Conservation (phyloP, 1,140 invertebrate species). For the Bombus pyrosoma region DNA sequence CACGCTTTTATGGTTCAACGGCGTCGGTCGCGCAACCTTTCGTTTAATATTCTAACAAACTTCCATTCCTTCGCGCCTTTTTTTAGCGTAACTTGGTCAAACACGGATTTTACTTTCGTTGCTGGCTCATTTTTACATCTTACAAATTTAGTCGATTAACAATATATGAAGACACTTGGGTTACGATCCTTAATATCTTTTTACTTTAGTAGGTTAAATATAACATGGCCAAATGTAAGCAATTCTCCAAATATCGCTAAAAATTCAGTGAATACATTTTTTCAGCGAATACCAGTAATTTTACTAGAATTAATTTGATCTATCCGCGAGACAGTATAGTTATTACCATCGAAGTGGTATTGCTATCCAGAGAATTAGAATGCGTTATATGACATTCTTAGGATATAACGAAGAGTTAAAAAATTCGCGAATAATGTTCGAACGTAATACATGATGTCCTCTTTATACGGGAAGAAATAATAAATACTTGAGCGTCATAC, state of each 20-base stretch:
- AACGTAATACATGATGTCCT: neutral
- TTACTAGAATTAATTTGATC: too few species aligned
- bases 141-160: too few species aligned
- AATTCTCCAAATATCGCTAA: neutral
- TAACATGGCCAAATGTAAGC: neutral
- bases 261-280: neutral
- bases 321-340: too few species aligned
- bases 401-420: neutral
- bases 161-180: too few species aligned
- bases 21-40: neutral
- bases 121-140: neutral
- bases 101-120: neutral
- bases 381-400: too few species aligned
- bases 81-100: too few species aligned
- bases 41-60: neutral
- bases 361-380: neutral
- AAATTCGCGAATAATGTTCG: neutral
- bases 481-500: slow-evolving; percentile 4
- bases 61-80: neutral
- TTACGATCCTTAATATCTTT: too few species aligned
- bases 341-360: neutral
- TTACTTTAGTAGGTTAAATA: neutral
- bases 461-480: neutral
- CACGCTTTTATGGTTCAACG: slow-evolving; percentile 27
- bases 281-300: neutral